Conservation (phyloP, 2,888 invertebrate genomes). For the Polia nebulosa region DNA sequence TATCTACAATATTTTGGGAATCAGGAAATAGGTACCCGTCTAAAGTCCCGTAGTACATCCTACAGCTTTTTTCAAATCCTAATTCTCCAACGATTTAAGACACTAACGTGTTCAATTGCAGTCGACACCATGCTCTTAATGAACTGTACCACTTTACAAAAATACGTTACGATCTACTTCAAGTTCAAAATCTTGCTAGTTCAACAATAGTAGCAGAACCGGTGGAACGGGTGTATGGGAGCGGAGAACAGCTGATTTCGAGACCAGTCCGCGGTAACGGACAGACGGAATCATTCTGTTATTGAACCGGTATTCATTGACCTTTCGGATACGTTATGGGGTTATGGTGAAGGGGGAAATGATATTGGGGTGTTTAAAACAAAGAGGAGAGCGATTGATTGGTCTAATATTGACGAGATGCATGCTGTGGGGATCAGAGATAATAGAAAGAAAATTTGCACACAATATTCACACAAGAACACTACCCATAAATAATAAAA, state of each 20-base stretch:
- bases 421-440: no score
- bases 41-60: no score
- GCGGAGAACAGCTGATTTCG: constrained; percentile 77
- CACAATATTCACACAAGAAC: no score
- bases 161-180: constrained; percentile 62
- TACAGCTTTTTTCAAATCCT: no score
- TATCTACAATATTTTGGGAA: no score
- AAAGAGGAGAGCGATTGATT: constrained; percentile 24
- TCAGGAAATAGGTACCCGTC: no score
- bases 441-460: no score
- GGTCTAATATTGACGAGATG: neutral
- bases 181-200: constrained; percentile 48
- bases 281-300: constrained; percentile 64
- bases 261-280: constrained; percentile 75
- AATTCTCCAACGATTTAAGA: no score
- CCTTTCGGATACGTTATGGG: constrained; percentile 70
- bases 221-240: constrained; percentile 54
- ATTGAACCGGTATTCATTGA: constrained; percentile 68
- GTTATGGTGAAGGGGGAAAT: constrained; percentile 58
- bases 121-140: neutral
- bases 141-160: constrained; percentile 29
- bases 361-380: constrained; percentile 48
- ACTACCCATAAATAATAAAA: no score
- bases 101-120: no score
- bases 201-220: constrained; percentile 51